phyloP scores from a whole-genome alignment of 2,797 vertebrate species.

The Salmo trutta region DNA sequence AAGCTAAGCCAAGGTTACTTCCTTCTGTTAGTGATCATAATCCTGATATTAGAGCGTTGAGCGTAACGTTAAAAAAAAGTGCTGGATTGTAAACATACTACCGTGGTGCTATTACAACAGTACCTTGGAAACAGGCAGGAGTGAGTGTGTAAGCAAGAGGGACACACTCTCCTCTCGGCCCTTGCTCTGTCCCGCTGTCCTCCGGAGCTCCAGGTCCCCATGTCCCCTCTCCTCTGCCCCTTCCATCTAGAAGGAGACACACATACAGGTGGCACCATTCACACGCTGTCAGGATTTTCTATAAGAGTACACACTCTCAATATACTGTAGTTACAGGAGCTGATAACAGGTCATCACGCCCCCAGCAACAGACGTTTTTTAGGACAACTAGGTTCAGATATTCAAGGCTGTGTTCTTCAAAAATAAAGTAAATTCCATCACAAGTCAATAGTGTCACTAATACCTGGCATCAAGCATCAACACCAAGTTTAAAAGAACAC shows the following conservation, averaged over 20 bases:
- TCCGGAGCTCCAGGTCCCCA: slow-evolving; percentile 12
- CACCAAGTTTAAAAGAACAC: too few relatives aligned
- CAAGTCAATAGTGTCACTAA: too few relatives aligned
- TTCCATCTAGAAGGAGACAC: slow-evolving; percentile 38
- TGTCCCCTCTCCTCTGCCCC: slow-evolving; percentile 26
- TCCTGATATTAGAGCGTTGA: background rate
- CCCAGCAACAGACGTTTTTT: background rate
- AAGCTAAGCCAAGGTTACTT: background rate
- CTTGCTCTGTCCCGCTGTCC: slow-evolving; percentile 7
- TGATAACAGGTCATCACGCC: background rate
- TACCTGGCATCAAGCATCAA: too few relatives aligned
- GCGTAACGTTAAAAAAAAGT: background rate
- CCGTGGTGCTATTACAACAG: background rate
- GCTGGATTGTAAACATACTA: background rate
- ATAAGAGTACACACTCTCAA: background rate
- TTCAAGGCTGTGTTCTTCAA: too few relatives aligned
- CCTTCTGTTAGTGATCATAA: background rate
- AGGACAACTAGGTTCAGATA: too few relatives aligned
- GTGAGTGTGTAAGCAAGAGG: background rate
- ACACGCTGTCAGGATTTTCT: background rate
- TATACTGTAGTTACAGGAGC: background rate
- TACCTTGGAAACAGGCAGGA: slow-evolving; percentile 56
- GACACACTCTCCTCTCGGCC: slow-evolving; percentile 10
- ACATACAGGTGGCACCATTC: background rate
- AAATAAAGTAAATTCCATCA: too few relatives aligned